Evolutionary conservation across 2,797 vertebrate species (phyloP).

Genomic region (Pseudochirops cupreus): DNA sequence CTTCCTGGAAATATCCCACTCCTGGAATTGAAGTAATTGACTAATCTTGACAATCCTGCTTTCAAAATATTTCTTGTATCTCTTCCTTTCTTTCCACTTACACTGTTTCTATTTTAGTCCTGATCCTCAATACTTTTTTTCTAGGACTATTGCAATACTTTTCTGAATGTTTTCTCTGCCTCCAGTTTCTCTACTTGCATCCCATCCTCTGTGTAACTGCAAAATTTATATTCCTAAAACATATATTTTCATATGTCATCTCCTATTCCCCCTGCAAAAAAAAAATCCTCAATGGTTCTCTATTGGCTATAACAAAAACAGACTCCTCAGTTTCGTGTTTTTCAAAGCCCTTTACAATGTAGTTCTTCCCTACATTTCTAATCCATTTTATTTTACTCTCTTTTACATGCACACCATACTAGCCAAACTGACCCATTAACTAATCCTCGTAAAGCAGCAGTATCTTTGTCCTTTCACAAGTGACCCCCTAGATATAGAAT

Average conservation of each 20-base stretch:
- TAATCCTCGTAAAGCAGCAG: neutral
- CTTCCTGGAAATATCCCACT: neutral
- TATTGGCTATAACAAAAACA: neutral
- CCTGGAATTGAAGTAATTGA: neutral
- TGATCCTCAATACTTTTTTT: neutral
- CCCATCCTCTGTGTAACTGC: neutral
- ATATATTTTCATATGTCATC: neutral
- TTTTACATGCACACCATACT: neutral
- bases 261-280: neutral
- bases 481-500: neutral
- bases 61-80: neutral
- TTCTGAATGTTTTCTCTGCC: neutral
- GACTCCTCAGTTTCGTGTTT: neutral
- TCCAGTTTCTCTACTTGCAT: too few species aligned
- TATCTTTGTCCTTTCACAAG: neutral
- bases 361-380: neutral
- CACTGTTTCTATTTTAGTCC: neutral
- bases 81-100: neutral
- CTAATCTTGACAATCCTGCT: neutral
- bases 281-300: neutral
- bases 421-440: neutral
- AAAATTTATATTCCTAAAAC: constrained; percentile 12
- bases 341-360: neutral
- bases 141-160: neutral
- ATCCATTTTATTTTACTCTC: neutral